Percentiles rank a stretch among this genome's conserved stretches.
These are phyloP conservation scores for Metalampra italica DNA, from an alignment of 2,888 invertebrate species.

Conservation along the genomic window DNA sequence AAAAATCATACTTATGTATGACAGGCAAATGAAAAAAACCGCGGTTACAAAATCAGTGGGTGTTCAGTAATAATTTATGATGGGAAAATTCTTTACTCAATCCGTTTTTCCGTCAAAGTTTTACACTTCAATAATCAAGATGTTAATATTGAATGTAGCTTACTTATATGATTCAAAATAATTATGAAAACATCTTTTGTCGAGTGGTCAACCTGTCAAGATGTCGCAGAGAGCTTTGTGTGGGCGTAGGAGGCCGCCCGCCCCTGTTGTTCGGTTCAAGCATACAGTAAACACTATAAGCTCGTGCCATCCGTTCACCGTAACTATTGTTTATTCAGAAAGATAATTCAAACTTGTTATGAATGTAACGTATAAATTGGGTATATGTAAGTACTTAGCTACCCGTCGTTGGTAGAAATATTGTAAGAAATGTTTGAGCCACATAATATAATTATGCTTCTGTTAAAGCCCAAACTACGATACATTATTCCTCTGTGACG, in stretches of 20 bases:
- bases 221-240: conserved; percentile 3
- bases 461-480: no score
- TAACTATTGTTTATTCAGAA: conserved; percentile 2
- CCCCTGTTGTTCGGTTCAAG: conserved; percentile 12
- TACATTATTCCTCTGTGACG: no score
- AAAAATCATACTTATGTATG: background rate
- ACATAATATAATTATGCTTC: no score
- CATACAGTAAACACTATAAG: conserved; percentile 12
- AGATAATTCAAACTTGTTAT: conserved; percentile 3
- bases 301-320: conserved; percentile 11
- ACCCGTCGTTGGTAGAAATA: background rate
- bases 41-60: no score
- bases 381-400: background rate
- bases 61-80: no score
- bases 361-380: background rate
- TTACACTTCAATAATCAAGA: background rate
- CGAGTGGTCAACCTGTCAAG: conserved; percentile 1
- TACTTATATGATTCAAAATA: background rate
- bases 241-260: conserved; percentile 22
- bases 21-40: no score
- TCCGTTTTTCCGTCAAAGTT: background rate
- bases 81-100: no score
- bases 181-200: background rate
- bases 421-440: no score
- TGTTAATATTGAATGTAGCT: background rate